Evolutionary conservation across 2,113 vertebrate species (phyloP).

Genomic region (Globicephala melas): DNA sequence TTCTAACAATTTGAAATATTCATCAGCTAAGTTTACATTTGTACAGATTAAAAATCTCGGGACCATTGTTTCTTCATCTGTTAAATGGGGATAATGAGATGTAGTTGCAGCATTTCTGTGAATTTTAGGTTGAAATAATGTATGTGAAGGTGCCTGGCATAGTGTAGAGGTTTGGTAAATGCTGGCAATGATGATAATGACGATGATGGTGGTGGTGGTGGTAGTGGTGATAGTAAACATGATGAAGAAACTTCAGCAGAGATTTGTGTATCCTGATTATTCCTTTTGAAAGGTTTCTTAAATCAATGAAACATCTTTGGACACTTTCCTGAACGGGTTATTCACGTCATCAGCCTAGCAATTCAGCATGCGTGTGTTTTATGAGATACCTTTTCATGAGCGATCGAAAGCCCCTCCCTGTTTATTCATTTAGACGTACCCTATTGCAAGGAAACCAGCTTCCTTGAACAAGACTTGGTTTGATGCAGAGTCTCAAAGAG

Average conservation of each 20-base stretch:
- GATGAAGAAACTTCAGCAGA: neutral
- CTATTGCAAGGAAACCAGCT: neutral
- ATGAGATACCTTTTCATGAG: neutral
- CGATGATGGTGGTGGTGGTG: neutral
- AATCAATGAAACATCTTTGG: neutral
- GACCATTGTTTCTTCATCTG: neutral
- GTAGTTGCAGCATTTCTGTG: neutral
- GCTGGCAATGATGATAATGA: neutral
- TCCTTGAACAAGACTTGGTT: constrained; percentile 11
- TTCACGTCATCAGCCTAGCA: neutral
- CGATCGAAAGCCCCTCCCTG: neutral
- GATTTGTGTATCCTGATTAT: neutral
- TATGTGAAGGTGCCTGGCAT: neutral
- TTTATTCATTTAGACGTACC: neutral
- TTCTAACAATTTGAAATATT: neutral
- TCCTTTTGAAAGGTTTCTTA: neutral
- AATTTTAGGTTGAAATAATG: neutral
- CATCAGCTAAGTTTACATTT: neutral
- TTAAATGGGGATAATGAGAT: neutral
- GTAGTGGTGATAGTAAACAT: neutral
- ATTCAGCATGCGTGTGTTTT: neutral
- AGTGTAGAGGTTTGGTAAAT: neutral
- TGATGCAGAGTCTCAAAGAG: neutral
- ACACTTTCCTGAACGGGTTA: neutral
- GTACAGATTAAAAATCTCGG: neutral